Base-by-base conservation (phyloP, 2,888 invertebrate genomes). In the Troglohyphantes excavatus region DNA sequence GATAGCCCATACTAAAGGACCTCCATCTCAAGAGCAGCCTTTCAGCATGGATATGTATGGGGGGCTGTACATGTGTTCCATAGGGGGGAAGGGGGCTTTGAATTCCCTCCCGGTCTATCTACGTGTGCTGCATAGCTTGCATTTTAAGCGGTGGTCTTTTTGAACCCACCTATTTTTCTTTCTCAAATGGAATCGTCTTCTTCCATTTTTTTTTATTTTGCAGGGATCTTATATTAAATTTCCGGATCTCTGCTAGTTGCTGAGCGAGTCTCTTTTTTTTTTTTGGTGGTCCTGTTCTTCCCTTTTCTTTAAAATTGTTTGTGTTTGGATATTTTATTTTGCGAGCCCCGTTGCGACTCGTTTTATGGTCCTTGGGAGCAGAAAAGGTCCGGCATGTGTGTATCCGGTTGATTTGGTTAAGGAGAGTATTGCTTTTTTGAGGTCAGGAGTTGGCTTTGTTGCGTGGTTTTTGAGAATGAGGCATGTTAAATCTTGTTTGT, bases 181-280 rank as follows among this genome's bases (percentile, higher is more conserved):
- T 63, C 43, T 82, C 75, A 76, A 83, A 82, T 82, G 81, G 88
- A 89, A 82, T 89, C 88, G 75, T 89, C 88, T 89, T 61, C 63
- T 75, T 65, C 46, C 68, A 29, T 67, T 88, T 73, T 70, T 26
- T 61, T 29, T 70, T 82, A 82, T 82, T 82, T 83, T 89, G 82
- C 67, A 76, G 68, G 88, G 88, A 89, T 82, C 75, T 39, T 86
- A 86, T 89, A 89, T 89, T 89, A 89, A 89, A 89, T 89, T 89
- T 89, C 88, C 88, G 82, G 88, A 82, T 61, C 88, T 89, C 23
- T 59, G 87, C 87, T 88, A 88, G 87, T 88, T 88, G 87, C 87
- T 88, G 87, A 86, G 78, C 70, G 21, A 43, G 72, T 67, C 53
- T 29, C 11, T 63, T 72, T 39, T 39, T 61, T 39, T 39, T 39